These are phyloP conservation scores for Crypturellus undulatus DNA, from an alignment of 2,113 vertebrate species.

Conservation along the genomic window DNA sequence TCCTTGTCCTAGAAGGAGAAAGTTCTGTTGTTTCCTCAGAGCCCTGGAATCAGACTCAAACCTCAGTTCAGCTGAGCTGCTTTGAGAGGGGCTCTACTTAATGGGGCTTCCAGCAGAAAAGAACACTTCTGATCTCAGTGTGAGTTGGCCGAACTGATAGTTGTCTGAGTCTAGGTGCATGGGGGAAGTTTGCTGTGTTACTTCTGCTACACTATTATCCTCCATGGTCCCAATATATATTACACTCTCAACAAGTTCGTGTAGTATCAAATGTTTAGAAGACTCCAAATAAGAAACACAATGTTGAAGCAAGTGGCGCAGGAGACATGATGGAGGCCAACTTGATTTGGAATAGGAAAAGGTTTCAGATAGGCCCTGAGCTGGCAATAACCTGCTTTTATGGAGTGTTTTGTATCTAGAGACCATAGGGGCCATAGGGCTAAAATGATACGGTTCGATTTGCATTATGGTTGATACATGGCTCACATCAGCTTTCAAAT, in stretches of 20 bases:
- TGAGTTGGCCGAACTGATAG: neutral
- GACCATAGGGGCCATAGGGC: neutral
- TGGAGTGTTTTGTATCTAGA: neutral
- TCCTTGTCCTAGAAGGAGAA: neutral
- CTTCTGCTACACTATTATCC: neutral
- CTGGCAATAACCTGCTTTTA: neutral
- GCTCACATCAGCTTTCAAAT: neutral
- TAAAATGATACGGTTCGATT: neutral
- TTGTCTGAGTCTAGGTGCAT: neutral
- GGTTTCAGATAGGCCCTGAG: neutral
- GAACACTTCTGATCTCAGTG: neutral
- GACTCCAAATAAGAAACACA: neutral
- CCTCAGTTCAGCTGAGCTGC: neutral
- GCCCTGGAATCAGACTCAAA: neutral
- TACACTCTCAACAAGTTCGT: neutral
- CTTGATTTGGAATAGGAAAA: neutral
- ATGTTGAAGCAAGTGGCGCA: neutral
- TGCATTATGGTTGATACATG: neutral
- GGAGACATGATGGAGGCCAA: neutral
- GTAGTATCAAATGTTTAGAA: neutral
- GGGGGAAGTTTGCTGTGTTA: neutral
- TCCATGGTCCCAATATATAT: neutral
- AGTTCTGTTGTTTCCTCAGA: neutral
- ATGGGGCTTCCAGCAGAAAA: neutral
- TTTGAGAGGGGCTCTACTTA: neutral